Base-by-base conservation (phyloP, 2,113 vertebrate genomes). In the Echinops telfairi region DNA sequence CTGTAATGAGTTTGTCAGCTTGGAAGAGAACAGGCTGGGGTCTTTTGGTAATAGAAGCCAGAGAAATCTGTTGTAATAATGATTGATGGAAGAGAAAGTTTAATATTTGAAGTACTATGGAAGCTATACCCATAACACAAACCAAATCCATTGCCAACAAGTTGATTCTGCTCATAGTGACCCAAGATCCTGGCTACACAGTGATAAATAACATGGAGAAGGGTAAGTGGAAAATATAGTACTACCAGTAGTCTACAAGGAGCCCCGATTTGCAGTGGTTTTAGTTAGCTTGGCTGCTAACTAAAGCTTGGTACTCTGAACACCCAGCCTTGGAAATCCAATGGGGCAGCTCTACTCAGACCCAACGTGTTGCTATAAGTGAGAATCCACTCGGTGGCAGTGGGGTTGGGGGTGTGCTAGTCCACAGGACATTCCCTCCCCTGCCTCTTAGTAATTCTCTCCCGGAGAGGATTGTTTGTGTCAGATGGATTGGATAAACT, bases 1-100 rank as follows among this genome's bases (percentile, higher is more conserved):
- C 71, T 95, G 95, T 96, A 96, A 97, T 93, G 93, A 95, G 60
- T 96, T 94, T 96, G 92, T 93, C 36, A 92, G 71, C 86, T 96
- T 93, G 95, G 92, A 93, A 78, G 77, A 86, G 71, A 95, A 81
- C 12, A 7, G 76, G 40, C 93, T 83, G 83, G 84, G 38, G 38
- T 94, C 90, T 90, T 94, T 94, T 87, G 64, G 92, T 92, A 94
- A 96, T 83, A 94, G 91, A 89, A 94, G 38, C 66, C 62, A 80
- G 83, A 77, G 38, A 95, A 75, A 91, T 87, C 68, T 15, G 64
- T 93, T 96, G 89, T 94, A 95, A 85, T 95, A 90, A 88, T 25
- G 76, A 68, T 47, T 83, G 27, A 70, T 71, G 1, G 58, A 66
- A 86, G 77, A 83, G 15, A 75, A 68, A 77, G 71, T 77, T 14